A percentile compares a stretch with the other conserved stretches of the same genome.
Evolutionary conservation across 2,888 invertebrate genomes (phyloP).

Genomic region (Brachypterus glaber): DNA sequence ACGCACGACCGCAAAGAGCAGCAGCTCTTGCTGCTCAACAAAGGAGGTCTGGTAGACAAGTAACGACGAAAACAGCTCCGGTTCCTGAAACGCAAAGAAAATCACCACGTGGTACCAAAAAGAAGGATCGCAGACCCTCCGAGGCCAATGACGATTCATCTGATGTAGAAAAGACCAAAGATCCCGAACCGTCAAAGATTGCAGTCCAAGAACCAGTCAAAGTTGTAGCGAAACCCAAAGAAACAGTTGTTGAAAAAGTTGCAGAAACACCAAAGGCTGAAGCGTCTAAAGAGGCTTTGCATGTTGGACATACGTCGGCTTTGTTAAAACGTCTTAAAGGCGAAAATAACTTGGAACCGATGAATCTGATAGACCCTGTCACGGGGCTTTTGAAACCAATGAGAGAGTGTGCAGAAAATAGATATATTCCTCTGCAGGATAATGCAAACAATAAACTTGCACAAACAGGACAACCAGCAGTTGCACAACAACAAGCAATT

Average conservation of each 20-base stretch:
- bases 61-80: conserved; percentile 29
- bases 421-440: conserved; percentile 51
- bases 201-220: conserved; percentile 27
- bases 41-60: conserved; percentile 50
- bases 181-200: too few relatives aligned
- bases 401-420: conserved; percentile 61
- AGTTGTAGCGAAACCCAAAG: conserved; percentile 8
- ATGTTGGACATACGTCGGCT: conserved; percentile 37
- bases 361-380: conserved; percentile 63
- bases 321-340: conserved; percentile 38
- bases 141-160: conserved; percentile 56
- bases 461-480: conserved; percentile 18
- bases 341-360: conserved; percentile 47
- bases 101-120: conserved; percentile 55
- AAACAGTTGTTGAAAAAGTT: conserved; percentile 7
- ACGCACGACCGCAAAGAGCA: conserved; percentile 44
- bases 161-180: conserved; percentile 46
- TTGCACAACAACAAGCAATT: background rate
- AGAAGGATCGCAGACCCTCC: conserved; percentile 55
- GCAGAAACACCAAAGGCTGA: conserved; percentile 14
- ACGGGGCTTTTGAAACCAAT: conserved; percentile 62
- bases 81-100: conserved; percentile 42
- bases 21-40: conserved; percentile 38
- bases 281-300: conserved; percentile 29
- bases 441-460: conserved; percentile 24